phyloP scores from a whole-genome alignment of 53 echinoderm and acorn worm species.

The Glandiceps talaboti region DNA sequence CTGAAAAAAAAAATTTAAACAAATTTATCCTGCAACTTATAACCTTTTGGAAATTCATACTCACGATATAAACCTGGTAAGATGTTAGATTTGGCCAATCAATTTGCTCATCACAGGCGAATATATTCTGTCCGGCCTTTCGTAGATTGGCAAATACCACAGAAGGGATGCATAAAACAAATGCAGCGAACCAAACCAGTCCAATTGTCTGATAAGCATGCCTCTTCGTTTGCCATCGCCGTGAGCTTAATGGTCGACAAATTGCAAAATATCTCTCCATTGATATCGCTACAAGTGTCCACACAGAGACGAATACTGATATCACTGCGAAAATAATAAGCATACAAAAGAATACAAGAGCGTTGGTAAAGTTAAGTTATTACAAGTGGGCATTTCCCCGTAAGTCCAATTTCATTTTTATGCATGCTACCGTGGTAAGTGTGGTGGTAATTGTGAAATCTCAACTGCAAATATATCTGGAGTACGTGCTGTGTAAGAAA shows the following conservation, averaged over 20 bases:
- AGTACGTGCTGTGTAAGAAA: too few species aligned
- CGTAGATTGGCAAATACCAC: constrained; percentile 32
- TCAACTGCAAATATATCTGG: too few species aligned
- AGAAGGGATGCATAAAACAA: constrained; percentile 39
- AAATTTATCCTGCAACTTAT: too few species aligned
- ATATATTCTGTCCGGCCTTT: not conserved
- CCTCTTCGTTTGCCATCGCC: constrained; percentile 83
- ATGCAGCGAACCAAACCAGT: constrained; percentile 47
- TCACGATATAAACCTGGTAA: not conserved
- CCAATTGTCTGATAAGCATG: constrained; percentile 76
- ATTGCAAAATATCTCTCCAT: constrained; percentile 93
- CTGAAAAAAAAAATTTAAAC: too few species aligned
- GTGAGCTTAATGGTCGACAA: constrained; percentile 75
- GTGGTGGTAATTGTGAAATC: too few species aligned
- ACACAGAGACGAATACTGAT: constrained; percentile 73
- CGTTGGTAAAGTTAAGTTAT: too few species aligned
- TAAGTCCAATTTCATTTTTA: too few species aligned
- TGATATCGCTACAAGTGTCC: constrained; percentile 95
- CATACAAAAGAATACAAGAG: too few species aligned
- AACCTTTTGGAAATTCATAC: not conserved
- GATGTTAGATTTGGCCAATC: constrained; percentile 19
- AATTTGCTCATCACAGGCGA: not conserved
- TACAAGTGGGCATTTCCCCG: too few species aligned
- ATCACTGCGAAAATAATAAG: constrained; percentile 33
- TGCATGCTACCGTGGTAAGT: too few species aligned